Evolutionary conservation across 2,797 vertebrate genomes (phyloP).

Genomic region (Lepidocolaptes lacrymiger): DNA sequence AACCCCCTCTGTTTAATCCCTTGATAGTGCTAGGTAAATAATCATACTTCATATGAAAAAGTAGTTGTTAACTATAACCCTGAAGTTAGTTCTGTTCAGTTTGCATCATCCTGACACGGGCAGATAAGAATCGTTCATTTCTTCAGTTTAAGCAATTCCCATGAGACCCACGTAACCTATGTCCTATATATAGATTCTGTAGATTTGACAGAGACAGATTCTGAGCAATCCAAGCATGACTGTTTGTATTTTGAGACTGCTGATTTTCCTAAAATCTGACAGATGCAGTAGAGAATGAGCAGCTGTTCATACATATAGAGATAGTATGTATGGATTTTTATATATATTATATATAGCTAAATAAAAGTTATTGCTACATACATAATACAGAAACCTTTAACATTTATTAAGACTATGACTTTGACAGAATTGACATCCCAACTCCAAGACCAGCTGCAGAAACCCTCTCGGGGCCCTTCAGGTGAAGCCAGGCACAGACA

Average conservation of each 20-base stretch:
- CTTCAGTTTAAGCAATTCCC: not conserved
- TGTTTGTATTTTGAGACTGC: not conserved
- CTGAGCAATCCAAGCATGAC: constrained; percentile 14
- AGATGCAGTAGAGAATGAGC: not conserved
- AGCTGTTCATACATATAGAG: not conserved
- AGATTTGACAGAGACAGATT: not conserved
- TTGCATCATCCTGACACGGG: not conserved
- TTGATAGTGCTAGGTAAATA: not conserved
- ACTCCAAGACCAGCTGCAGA: not conserved
- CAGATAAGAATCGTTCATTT: not conserved
- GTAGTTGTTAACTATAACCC: not conserved
- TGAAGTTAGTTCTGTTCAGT: not conserved
- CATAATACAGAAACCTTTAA: not conserved
- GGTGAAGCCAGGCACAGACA: not conserved
- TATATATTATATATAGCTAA: not conserved
- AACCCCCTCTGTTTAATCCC: not conserved
- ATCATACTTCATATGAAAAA: not conserved
- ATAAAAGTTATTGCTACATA: not conserved
- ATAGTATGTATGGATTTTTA: not conserved
- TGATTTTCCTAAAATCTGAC: constrained; percentile 11
- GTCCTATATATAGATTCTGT: not conserved
- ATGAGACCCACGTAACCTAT: not conserved
- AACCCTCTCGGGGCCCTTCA: accelerated
- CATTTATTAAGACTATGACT: not conserved
- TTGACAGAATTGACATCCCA: not conserved